Conservation (phyloP, 1,140 invertebrate species). For the Macrobrachium nipponense region DNA sequence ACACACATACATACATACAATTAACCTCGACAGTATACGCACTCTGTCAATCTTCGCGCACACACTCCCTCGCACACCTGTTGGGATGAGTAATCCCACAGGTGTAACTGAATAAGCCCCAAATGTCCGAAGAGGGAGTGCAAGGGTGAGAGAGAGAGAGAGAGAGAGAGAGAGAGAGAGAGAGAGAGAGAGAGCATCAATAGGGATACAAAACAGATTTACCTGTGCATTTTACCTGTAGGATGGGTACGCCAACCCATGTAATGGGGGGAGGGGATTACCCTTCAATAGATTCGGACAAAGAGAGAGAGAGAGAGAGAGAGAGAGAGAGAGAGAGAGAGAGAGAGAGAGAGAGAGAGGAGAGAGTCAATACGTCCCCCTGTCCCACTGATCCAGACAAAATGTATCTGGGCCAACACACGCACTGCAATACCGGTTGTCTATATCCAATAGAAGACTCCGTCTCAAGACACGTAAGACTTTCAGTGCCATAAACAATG, state of each 20-base stretch:
- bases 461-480: too few species aligned
- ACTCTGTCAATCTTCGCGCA: too few species aligned
- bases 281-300: too few species aligned
- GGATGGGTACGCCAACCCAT: neutral
- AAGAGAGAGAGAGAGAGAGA: neutral
- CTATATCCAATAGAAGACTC: too few species aligned
- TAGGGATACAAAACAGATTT: neutral
- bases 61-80: too few species aligned
- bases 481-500: too few species aligned
- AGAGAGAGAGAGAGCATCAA: constrained; percentile 4
- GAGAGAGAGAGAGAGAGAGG: neutral
- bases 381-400: neutral
- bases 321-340: neutral
- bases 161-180: constrained; percentile 9
- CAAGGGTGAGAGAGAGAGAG: neutral
- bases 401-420: neutral
- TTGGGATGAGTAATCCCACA: neutral
- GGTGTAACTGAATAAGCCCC: too few species aligned
- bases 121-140: too few species aligned
- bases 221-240: neutral
- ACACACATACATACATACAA: neutral
- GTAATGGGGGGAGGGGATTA: neutral
- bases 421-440: too few species aligned
- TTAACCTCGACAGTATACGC: neutral
- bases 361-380: neutral